phyloP scores from a whole-genome alignment of 2,113 vertebrate genomes.

The Athene noctua region DNA sequence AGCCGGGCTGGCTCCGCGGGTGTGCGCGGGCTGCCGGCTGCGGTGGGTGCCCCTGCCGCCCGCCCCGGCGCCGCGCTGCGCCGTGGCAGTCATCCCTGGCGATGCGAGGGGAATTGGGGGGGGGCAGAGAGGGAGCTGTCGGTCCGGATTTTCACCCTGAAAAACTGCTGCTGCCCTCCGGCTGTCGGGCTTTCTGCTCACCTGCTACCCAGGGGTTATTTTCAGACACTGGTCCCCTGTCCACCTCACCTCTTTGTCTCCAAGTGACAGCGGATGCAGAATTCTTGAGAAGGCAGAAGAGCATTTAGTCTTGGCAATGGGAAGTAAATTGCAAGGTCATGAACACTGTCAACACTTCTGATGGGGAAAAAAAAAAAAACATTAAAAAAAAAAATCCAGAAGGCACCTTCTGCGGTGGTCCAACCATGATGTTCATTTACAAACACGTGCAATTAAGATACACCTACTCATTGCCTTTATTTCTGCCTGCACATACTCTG shows the following conservation, averaged over 20 bases:
- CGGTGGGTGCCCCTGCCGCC: not conserved
- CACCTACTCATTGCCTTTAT: not conserved
- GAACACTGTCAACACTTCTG: not conserved
- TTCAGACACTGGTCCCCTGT: not conserved
- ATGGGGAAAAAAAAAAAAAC: rapidly evolving
- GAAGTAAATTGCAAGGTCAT: not conserved
- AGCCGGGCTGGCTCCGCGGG: not conserved
- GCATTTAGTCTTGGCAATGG: not conserved
- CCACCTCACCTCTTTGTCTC: not conserved
- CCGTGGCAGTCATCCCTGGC: not conserved
- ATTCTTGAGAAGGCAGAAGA: not conserved
- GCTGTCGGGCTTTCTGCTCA: not conserved
- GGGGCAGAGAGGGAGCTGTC: not conserved
- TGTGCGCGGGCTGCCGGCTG: not conserved
- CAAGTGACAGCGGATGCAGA: not conserved
- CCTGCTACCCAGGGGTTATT: not conserved
- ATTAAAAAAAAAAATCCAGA: not conserved
- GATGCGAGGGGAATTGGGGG: not conserved
- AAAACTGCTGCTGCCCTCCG: not conserved
- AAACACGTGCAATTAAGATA: not conserved
- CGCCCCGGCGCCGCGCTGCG: not conserved
- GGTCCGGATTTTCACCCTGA: not conserved
- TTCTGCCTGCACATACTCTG: not conserved
- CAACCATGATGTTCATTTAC: not conserved
- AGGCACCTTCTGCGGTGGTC: not conserved